These are phyloP conservation scores for Neodon shergylaensis DNA, from an alignment of 2,113 vertebrate species.

Conservation along the genomic window DNA sequence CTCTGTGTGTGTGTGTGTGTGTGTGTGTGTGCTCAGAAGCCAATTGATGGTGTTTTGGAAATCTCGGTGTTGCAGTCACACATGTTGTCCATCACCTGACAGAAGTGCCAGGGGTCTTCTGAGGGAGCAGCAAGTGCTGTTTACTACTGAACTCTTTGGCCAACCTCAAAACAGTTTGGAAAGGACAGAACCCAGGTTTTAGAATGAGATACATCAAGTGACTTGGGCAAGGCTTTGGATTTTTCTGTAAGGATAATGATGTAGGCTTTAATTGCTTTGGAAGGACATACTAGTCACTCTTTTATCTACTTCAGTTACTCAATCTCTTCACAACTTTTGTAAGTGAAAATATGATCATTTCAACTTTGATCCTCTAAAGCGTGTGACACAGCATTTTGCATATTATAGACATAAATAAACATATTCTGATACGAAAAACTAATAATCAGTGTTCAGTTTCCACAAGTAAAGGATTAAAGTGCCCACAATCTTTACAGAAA, in stretches of 20 bases:
- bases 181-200: neutral
- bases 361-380: neutral
- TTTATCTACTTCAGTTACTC: neutral
- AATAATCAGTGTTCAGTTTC: neutral
- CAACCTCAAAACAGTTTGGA: neutral
- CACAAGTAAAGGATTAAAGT: neutral
- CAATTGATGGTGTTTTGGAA: neutral
- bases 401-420: neutral
- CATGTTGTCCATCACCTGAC: neutral
- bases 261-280: neutral
- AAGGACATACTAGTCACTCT: neutral
- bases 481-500: neutral
- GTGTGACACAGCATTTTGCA: neutral
- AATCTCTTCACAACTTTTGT: neutral
- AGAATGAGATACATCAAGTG: neutral
- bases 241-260: neutral
- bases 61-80: neutral
- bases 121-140: neutral
- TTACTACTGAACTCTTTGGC: neutral
- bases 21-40: neutral
- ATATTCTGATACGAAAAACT: slow-evolving; percentile 17
- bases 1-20: neutral
- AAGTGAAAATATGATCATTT: neutral
- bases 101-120: neutral
- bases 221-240: neutral